Percentiles rank a stretch among this genome's conserved stretches.
Evolutionary conservation across 2,888 invertebrate species (phyloP).

Genomic region (Acrobeloides nanus): DNA sequence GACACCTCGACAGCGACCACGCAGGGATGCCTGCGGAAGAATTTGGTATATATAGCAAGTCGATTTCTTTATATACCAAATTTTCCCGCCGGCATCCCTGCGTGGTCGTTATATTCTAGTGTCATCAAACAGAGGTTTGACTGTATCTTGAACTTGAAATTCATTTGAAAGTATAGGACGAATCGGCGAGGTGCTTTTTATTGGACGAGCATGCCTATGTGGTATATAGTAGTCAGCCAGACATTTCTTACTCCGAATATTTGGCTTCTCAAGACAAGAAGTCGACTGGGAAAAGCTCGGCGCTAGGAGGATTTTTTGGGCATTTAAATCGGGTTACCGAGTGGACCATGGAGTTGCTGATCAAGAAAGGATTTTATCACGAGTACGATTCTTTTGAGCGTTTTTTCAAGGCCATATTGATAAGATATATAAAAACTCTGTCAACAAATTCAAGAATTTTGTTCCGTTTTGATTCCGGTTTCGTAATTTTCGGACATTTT

Average conservation of each 20-base stretch:
- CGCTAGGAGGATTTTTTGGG: conserved; percentile 43
- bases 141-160: background rate
- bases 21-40: no score
- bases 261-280: conserved; percentile 11
- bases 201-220: conserved; percentile 51
- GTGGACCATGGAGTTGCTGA: conserved; percentile 43
- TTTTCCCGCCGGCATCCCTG: no score
- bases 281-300: background rate
- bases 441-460: no score
- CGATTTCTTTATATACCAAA: no score
- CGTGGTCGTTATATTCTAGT: no score
- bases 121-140: background rate
- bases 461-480: no score
- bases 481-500: no score
- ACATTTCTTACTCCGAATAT: conserved; percentile 29
- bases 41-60: no score
- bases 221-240: conserved; percentile 40
- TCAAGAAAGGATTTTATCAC: conserved; percentile 44
- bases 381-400: conserved; percentile 23
- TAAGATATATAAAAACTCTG: no score
- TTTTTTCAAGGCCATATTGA: no score
- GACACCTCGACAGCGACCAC: no score
- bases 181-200: conserved; percentile 39
- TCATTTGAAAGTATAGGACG: conserved; percentile 17
- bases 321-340: conserved; percentile 46